Evolutionary conservation across 2,888 invertebrate genomes (phyloP), one percentile per base, ranked within the genome.

Genomic region (Mallateleia sp.): DNA sequence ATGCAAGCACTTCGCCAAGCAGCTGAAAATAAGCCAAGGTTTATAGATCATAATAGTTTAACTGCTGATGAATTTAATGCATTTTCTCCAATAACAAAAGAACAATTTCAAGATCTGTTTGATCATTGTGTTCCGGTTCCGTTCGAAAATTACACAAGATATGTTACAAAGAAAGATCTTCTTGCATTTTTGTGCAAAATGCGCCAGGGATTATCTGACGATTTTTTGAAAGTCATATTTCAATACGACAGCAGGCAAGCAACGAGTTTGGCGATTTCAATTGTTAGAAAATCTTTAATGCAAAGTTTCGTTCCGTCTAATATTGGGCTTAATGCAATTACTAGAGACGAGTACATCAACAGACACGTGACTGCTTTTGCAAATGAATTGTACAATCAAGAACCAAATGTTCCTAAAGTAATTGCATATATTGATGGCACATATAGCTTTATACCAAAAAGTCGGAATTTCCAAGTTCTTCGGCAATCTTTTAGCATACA

Each of bases 251-350:
- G 32, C 32, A 32, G 32, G 8, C 32, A 32, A 32, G 4, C 32
- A 32, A 32, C 8, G 32, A 6, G 6, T 32, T 32, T 32, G 32
- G 8, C 32, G 32, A 32, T 32, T 32, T 58, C 58, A 22, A 15
- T 24, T 25, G 6, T 58, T 58, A 18, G 58, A n/a, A 20, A 62
- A 62, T 62, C 62, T 4, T 62, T 62, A 62, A 62, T 80, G 72
- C 38, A 25, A 28, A 52, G 62, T 24, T 80, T 72, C 52, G 80
- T 72, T 9, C 72, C 72, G 20, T 15, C 14, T 2, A 80, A 80
- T 74, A 80, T 80, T 62, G 72, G 72, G 25, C 9, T 80, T 50
- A 25, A 72, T 8, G 60, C 72, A 38, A 78, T 78, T 42, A 78
- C 56, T 42, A 15, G 80, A 25, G 28, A 62, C 14, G 7, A 64